phyloP scores from a whole-genome alignment of 2,797 vertebrate species.

The Prunella strophiata region DNA sequence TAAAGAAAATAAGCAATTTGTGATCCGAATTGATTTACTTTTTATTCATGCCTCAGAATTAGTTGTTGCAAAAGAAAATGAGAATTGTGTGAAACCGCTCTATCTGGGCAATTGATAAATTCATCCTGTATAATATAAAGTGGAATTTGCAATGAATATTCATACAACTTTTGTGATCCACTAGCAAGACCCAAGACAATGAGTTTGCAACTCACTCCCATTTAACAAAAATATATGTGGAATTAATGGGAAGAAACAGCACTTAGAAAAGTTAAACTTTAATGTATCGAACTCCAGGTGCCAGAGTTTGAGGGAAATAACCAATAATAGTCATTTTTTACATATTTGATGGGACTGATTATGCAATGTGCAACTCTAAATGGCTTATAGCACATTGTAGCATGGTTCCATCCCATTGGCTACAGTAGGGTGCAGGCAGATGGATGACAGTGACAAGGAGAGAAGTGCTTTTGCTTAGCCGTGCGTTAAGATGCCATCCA shows the following conservation, averaged over 20 bases:
- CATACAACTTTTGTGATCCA: constrained; percentile 72
- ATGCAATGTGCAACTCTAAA: constrained; percentile 86
- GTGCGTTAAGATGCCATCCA: constrained; percentile 94
- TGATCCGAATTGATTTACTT: constrained; percentile 60
- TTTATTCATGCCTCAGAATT: constrained; percentile 65
- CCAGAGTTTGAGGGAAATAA: constrained; percentile 82
- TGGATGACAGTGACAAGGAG: constrained; percentile 91
- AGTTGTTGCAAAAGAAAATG: constrained; percentile 66
- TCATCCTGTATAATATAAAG: constrained; percentile 66
- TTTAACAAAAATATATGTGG: constrained; percentile 71
- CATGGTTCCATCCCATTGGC: constrained; percentile 90
- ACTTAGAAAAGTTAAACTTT: constrained; percentile 81
- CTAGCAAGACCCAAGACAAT: constrained; percentile 76
- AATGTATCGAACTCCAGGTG: constrained; percentile 85
- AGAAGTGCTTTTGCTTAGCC: constrained; percentile 93
- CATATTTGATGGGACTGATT: constrained; percentile 90
- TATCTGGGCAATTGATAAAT: constrained; percentile 73
- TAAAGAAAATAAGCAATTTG: constrained; percentile 67
- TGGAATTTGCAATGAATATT: constrained; percentile 78
- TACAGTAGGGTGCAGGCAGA: constrained; percentile 93
- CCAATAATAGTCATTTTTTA: constrained; percentile 87
- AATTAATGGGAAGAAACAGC: constrained; percentile 71
- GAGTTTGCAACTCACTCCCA: constrained; percentile 64
- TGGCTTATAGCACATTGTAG: constrained; percentile 88
- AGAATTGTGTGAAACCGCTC: constrained; percentile 50